Base-by-base conservation (phyloP, 2,797 vertebrate species). In the Sebastolobus alascanus region DNA sequence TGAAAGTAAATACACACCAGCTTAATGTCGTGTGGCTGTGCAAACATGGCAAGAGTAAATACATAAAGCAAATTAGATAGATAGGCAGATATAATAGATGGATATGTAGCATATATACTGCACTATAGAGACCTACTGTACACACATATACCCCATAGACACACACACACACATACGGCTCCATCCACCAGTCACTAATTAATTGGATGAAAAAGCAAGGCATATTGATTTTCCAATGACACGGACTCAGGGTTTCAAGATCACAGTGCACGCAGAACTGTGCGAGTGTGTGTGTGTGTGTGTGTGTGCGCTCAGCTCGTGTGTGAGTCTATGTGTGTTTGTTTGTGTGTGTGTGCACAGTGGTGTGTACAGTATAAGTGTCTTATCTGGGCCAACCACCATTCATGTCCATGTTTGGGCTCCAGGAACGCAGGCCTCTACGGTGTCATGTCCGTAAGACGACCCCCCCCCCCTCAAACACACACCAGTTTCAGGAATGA, bases 141-240 rank as follows among this genome's bases (percentile, higher is more conserved):
- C 59, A 75, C 58, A 69, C 52, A 81, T 37, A 58, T 14, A 64
- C 12, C 52, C 40, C n/a, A 22, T 10, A 77, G 43, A 77, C 73
- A 84, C n/a, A 75, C 68, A 82, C 80, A 80, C 79, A 82, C 73
- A 87, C 71, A 87, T 18, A 83, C 33, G 11, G 76, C 75, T 85
- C 76, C 73, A 89, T 85, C 86, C 87, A 90, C 77, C 74, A 91
- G 88, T 90, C 88, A 60, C 90, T 94, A 94, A 95, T 95, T 94
- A 94, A 95, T 91, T 91, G 89, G 90, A 94, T 93, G 90, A 92
- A 92, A 94, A 93, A 90, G 84, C 84, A 85, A 90, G 83, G 82
- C 75, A 64, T 89, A 95, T 95, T 93, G 93, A 95, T 95, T 94
- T 93, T 88, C 90, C 90, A 93, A 92, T 93, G 93, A 94, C 93